Percentiles rank a stretch among this genome's conserved stretches.
Evolutionary conservation across 2,797 vertebrate genomes (phyloP).

Genomic region (Mormyrops attenuatus): DNA sequence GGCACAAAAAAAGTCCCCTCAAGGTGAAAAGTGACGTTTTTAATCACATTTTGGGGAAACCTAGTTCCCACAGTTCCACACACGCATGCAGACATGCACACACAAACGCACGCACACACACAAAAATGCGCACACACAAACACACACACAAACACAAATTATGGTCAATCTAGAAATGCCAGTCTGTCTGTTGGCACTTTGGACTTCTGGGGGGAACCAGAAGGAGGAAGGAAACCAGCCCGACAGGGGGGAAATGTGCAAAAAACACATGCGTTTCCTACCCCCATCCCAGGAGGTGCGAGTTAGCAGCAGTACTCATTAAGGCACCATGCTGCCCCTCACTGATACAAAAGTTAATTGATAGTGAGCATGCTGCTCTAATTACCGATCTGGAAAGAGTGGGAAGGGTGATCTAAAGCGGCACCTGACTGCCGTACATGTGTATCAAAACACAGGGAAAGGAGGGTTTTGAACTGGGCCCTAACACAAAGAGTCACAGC

Average conservation of each 20-base stretch:
- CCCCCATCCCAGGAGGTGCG: too few species aligned
- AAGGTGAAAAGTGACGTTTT: too few species aligned
- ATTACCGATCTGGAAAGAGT: neutral
- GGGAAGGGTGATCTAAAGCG: neutral
- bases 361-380: neutral
- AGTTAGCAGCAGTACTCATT: too few species aligned
- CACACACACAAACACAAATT: neutral
- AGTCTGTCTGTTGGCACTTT: neutral
- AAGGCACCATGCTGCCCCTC: too few species aligned
- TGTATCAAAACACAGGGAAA: neutral
- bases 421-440: neutral
- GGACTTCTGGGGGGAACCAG: neutral
- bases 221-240: neutral
- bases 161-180: neutral
- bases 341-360: neutral
- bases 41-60: too few species aligned
- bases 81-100: too few species aligned
- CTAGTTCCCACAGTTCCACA: too few species aligned
- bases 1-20: too few species aligned
- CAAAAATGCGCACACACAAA: neutral
- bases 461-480: neutral
- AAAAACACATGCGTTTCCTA: too few species aligned
- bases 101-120: too few species aligned
- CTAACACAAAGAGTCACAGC: neutral
- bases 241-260: too few species aligned